Percentiles rank a stretch among this genome's conserved stretches.
phyloP scores from a whole-genome alignment of 2,113 vertebrate genomes.

The Triplophysa dalaica region DNA sequence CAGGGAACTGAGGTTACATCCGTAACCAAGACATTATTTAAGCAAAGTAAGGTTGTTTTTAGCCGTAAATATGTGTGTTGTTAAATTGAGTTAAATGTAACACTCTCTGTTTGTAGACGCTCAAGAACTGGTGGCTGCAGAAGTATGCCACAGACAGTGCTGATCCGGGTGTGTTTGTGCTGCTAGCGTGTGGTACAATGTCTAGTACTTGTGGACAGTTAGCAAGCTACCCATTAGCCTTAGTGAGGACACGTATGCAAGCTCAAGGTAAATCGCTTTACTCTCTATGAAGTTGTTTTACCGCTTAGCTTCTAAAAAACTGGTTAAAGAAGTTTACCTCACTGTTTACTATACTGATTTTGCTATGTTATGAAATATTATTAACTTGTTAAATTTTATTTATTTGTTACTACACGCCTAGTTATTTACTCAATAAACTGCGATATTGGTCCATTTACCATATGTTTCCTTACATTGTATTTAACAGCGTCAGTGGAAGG shows the following conservation, averaged over 20 bases:
- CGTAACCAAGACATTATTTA: no score
- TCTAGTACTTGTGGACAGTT: constrained; percentile 96
- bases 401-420: neutral
- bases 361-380: neutral
- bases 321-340: neutral
- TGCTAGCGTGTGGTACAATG: constrained; percentile 91
- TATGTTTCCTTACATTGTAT: constrained; percentile 12
- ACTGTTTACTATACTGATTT: neutral
- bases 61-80: no score
- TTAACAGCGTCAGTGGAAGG: constrained; percentile 81
- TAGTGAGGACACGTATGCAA: constrained; percentile 96
- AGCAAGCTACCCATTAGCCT: constrained; percentile 91
- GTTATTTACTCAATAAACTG: no score
- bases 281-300: neutral
- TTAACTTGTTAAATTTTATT: neutral
- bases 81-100: no score
- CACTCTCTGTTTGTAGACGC: constrained; percentile 72
- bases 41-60: no score
- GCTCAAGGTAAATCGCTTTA: constrained; percentile 83
- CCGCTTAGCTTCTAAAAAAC: no score
- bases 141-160: constrained; percentile 86
- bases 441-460: no score
- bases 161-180: constrained; percentile 90
- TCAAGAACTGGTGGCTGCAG: constrained; percentile 93
- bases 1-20: no score